A percentile compares a stretch with the other conserved stretches of the same genome.
Conservation (phyloP, 2,113 vertebrate species). For the Lampris incognitus region DNA sequence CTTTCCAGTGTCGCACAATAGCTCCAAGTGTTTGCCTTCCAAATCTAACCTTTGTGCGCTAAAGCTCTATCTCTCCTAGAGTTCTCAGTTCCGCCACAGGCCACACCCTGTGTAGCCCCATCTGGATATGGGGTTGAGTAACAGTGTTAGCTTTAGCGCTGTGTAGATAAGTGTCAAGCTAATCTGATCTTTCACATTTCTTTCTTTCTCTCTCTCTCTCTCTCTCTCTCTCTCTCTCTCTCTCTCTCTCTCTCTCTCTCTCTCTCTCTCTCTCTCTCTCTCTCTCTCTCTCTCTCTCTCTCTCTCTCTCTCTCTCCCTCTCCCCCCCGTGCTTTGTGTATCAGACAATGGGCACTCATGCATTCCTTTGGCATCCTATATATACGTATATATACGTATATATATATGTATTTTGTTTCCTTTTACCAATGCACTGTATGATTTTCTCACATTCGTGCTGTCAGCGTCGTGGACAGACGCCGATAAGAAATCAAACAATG, state of each 20-base stretch:
- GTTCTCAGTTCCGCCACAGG: constrained; percentile 69
- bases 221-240: constrained; percentile 31
- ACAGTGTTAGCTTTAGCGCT: constrained; percentile 71
- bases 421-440: constrained; percentile 50
- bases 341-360: constrained; percentile 55
- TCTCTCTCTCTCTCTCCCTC: neutral
- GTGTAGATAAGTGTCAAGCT: constrained; percentile 70
- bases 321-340: constrained; percentile 57
- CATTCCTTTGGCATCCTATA: constrained; percentile 57
- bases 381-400: too few relatives aligned
- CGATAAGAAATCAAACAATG: constrained; percentile 85
- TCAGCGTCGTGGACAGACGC: constrained; percentile 68
- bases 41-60: constrained; percentile 79
- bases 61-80: constrained; percentile 72
- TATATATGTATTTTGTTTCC: neutral
- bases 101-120: constrained; percentile 72
- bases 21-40: constrained; percentile 74
- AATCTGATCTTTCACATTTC: constrained; percentile 63
- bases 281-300: too few relatives aligned
- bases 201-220: constrained; percentile 9
- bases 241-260: constrained; percentile 3
- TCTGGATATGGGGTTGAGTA: constrained; percentile 71
- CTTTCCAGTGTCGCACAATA: constrained; percentile 75
- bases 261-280: too few relatives aligned
- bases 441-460: constrained; percentile 77